phyloP scores from a whole-genome alignment of 2,888 invertebrate species.

The Eugnorisma glareosa region DNA sequence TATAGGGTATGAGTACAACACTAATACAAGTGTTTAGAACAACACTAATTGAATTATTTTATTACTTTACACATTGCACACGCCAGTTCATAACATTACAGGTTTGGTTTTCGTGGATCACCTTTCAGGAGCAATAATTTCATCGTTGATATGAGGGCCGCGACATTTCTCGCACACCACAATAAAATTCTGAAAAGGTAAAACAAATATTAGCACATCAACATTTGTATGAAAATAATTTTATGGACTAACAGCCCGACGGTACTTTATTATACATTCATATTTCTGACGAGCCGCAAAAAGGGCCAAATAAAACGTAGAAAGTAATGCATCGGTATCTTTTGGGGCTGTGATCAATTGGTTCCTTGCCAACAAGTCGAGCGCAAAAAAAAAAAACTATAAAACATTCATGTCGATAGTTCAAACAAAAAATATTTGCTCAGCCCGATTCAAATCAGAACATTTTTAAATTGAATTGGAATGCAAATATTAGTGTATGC shows the following conservation, averaged over 20 bases:
- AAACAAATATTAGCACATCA: slow-evolving; percentile 34
- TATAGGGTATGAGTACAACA: too few relatives aligned
- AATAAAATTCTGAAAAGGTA: slow-evolving; percentile 78
- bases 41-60: too few relatives aligned
- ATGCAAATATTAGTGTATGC: slow-evolving; percentile 35
- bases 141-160: slow-evolving; percentile 74
- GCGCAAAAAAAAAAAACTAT: slow-evolving; percentile 41
- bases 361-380: slow-evolving; percentile 44
- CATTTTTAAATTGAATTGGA: slow-evolving; percentile 25
- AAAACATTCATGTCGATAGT: slow-evolving; percentile 30
- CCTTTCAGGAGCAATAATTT: slow-evolving; percentile 80
- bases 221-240: slow-evolving; percentile 25
- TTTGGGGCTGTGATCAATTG: slow-evolving; percentile 52
- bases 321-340: slow-evolving; percentile 43
- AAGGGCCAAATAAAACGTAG: slow-evolving; percentile 48
- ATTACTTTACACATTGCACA: too few relatives aligned
- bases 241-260: slow-evolving; percentile 10
- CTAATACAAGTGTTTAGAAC: too few relatives aligned
- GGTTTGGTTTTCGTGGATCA: slow-evolving; percentile 60
- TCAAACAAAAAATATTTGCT: slow-evolving; percentile 44
- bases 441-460: slow-evolving; percentile 14
- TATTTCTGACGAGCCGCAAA: slow-evolving; percentile 24
- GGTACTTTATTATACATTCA: slow-evolving; percentile 34
- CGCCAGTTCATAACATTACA: too few relatives aligned
- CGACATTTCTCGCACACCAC: slow-evolving; percentile 78